A percentile compares a stretch with the other conserved stretches of the same genome.
Conservation (phyloP, 1,140 invertebrate genomes). For the Anastrepha obliqua region DNA sequence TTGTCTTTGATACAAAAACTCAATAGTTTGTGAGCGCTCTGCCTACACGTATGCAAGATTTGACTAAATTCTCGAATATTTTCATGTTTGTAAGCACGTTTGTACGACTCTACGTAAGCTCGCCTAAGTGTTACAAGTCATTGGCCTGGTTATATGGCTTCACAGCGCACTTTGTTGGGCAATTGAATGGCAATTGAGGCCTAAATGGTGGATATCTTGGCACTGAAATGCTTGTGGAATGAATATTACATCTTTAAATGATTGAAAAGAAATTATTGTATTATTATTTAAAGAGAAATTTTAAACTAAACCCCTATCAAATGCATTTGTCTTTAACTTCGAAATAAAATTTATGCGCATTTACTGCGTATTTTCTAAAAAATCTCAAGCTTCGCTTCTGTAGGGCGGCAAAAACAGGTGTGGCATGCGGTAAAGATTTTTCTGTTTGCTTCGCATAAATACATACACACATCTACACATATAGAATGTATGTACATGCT, state of each 20-base stretch:
- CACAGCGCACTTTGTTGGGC: not conserved
- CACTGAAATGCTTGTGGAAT: not conserved
- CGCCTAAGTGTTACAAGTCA: not conserved
- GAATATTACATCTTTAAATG: not conserved
- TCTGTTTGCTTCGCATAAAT: not conserved
- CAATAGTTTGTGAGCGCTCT: not conserved
- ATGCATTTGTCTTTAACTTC: too few species aligned
- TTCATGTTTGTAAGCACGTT: too few species aligned
- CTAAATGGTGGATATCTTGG: too few species aligned
- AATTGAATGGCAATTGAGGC: not conserved
- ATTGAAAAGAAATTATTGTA: not conserved
- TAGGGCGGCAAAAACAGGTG: not conserved
- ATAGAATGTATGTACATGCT: not conserved
- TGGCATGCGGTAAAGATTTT: not conserved
- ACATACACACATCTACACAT: not conserved
- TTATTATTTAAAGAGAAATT: not conserved
- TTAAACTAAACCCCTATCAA: not conserved
- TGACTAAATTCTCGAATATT: not conserved
- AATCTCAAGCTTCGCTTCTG: not conserved
- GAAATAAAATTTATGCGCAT: too few species aligned
- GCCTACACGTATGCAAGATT: not conserved
- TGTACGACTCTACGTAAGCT: not conserved
- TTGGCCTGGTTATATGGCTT: constrained; percentile 25
- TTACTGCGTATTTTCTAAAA: too few species aligned
- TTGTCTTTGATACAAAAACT: not conserved